Evolutionary conservation across 2,888 invertebrate species (phyloP).

Genomic region (Abrostola triplasia): DNA sequence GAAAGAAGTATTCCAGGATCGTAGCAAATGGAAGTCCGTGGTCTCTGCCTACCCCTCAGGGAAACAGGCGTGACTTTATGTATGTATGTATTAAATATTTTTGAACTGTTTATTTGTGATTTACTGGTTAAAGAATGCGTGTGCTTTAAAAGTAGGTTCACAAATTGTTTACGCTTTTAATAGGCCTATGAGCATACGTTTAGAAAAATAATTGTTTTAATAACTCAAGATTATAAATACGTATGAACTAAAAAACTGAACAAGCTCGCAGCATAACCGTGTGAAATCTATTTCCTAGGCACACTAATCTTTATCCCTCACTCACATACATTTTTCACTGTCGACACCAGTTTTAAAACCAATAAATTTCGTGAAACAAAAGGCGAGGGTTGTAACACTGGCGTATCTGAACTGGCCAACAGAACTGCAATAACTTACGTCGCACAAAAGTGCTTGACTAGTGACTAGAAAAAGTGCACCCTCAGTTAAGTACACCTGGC

Average conservation of each 20-base stretch:
- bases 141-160: too few species aligned
- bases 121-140: too few species aligned
- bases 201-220: neutral
- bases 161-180: neutral
- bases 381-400: slow-evolving; percentile 8
- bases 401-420: neutral
- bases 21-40: too few species aligned
- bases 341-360: slow-evolving; percentile 31
- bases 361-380: slow-evolving; percentile 28
- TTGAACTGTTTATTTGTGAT: too few species aligned
- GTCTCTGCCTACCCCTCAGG: too few species aligned
- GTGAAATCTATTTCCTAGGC: slow-evolving; percentile 2
- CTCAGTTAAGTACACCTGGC: slow-evolving; percentile 35
- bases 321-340: slow-evolving; percentile 15
- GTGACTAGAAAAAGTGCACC: slow-evolving; percentile 28
- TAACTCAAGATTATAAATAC: too few species aligned
- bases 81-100: too few species aligned
- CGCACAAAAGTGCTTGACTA: slow-evolving; percentile 17
- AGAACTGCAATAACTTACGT: slow-evolving; percentile 32
- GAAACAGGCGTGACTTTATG: too few species aligned
- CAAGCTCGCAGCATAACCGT: neutral
- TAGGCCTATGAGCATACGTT: neutral
- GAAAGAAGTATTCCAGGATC: too few species aligned
- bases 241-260: neutral
- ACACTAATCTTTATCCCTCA: neutral